Percentiles rank a stretch among this genome's conserved stretches.
Evolutionary conservation across 64 coral and sea anemone genomes (phyloP).

Genomic region (Acropora yongei): DNA sequence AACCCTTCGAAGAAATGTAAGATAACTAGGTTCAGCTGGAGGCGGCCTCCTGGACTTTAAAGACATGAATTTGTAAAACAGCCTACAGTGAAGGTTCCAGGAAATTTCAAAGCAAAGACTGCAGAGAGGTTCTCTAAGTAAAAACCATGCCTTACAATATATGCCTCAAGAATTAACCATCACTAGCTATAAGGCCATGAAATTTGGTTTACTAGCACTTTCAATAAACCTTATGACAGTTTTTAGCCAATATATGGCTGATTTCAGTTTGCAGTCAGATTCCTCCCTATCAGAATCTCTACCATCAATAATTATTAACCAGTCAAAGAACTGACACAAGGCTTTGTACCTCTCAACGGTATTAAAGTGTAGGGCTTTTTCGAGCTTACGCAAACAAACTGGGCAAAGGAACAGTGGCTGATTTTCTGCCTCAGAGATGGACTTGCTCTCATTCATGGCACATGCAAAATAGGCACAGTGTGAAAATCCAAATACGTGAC

Average conservation of each 20-base stretch:
- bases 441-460: conserved; percentile 92
- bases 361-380: conserved; percentile 77
- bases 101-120: too few species aligned
- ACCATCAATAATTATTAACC: neutral
- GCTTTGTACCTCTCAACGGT: conserved; percentile 57
- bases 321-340: conserved; percentile 14
- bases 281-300: neutral
- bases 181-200: too few species aligned
- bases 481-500: conserved; percentile 84
- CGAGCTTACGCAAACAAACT: conserved; percentile 90
- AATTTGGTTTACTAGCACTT: neutral
- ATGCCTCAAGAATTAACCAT: too few species aligned
- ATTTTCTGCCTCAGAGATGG: conserved; percentile 74
- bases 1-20: too few species aligned
- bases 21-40: too few species aligned
- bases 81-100: too few species aligned
- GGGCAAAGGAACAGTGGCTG: conserved; percentile 93
- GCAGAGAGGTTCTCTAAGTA: too few species aligned
- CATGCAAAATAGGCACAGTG: conserved; percentile 95
- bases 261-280: neutral
- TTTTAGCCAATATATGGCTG: conserved; percentile 7
- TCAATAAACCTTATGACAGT: conserved; percentile 8
- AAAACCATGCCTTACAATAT: too few species aligned
- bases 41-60: too few species aligned
- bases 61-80: too few species aligned